Evolutionary conservation across 2,888 invertebrate species (phyloP), one percentile per base, ranked within the genome.

Genomic region (Lucinisca nassula): DNA sequence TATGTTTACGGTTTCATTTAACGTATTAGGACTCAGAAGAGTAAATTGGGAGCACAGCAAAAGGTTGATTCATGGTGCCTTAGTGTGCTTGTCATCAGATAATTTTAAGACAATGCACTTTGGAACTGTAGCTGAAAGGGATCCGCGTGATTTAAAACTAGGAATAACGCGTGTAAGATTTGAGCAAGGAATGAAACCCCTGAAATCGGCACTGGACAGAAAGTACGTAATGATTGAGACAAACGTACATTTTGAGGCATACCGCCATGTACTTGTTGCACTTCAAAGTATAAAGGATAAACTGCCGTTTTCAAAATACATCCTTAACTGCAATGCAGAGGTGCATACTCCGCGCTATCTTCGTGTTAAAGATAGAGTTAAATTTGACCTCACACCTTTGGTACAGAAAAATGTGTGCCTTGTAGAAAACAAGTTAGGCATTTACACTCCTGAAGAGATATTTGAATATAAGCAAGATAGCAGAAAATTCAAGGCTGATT

Each of bases 181-280:
- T 75, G 92, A 88, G 32, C 45, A 87, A 0, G 81, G 85, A 0
- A 35, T 61, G 27, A 73, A 81, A 12, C 49, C 61, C 1, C 76
- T 86, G 38, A 17, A 67, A 10, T 74, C 80, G 27, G 32, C 89
- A 2, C 12, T 86, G 0, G 87, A 90, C 24, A 79, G 78, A 21
- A 37, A 30, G 12, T 94, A 91, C 79, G 86, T 97, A 0, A 98
- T 98, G 98, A 97, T 98, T 2, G 98, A 98, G 95, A 97, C 98
- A 78, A 97, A 97, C 73, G 97, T 98, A 0, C 98, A 98, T 95
- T 98, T 98, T 94, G 98, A 98, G 94, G 98, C 98, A 0, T 98
- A 98, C 94, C 97, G 97, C 88, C 97, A 98, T 93, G 98, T 98
- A 0, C 96, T 98, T 78, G 97, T 97, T 89, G 98, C 97, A 17